Conservation (phyloP, 35 echinoderm and acorn worm genomes). For the Hemicentrotus pulcherrimus region DNA sequence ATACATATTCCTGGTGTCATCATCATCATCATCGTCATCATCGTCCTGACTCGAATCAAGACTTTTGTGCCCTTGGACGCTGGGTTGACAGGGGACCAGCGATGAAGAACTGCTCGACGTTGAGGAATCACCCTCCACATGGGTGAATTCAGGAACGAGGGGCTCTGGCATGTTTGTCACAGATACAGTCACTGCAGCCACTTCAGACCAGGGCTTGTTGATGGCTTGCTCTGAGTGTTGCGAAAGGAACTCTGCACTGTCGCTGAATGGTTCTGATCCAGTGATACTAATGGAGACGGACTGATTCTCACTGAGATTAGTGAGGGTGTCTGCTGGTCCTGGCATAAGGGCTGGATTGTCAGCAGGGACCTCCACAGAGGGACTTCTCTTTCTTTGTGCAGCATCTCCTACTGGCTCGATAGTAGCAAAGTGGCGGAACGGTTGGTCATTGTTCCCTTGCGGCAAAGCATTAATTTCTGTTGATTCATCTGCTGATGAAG, state of each 20-base stretch:
- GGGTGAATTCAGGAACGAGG: conserved; percentile 43
- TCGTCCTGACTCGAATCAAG: conserved; percentile 8
- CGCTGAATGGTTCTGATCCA: background rate
- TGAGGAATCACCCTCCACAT: conserved; percentile 16
- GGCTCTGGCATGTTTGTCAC: conserved; percentile 54
- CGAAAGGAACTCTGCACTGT: background rate
- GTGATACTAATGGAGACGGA: conserved; percentile 6
- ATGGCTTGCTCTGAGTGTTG: background rate
- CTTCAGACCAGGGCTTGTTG: background rate
- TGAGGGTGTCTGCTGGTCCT: background rate
- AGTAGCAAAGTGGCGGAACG: conserved; percentile 56
- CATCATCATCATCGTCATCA: conserved; percentile 46
- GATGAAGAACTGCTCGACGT: conserved; percentile 39
- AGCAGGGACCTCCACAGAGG: background rate
- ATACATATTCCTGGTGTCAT: conserved; percentile 49
- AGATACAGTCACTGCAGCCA: conserved; percentile 33
- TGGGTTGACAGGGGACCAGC: background rate
- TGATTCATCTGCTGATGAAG: background rate
- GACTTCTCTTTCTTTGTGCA: background rate
- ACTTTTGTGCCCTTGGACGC: background rate
- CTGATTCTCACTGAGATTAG: background rate
- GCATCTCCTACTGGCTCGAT: conserved; percentile 61
- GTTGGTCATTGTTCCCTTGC: background rate
- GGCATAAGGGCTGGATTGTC: background rate
- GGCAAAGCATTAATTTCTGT: background rate